These are phyloP conservation scores for Myripristis murdjan DNA, from an alignment of 2,797 vertebrate species.

Conservation along the genomic window DNA sequence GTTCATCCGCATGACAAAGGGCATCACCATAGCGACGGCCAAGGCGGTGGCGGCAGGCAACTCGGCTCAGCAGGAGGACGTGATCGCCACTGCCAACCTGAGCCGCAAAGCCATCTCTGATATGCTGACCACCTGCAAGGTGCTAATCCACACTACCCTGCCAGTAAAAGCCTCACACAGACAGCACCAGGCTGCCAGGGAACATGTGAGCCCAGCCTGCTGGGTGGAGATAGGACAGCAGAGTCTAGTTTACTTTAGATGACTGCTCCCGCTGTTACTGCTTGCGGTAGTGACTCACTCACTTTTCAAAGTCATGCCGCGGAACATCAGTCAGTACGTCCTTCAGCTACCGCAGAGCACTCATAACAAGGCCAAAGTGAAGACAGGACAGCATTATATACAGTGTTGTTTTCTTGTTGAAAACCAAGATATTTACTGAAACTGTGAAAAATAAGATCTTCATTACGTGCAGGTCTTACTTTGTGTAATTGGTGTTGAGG, in stretches of 20 bases:
- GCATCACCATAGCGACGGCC: slow-evolving; percentile 97
- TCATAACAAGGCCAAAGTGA: slow-evolving; percentile 29
- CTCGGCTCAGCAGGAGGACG: slow-evolving; percentile 96
- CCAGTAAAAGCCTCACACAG: slow-evolving; percentile 60
- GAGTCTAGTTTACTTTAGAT: slow-evolving; percentile 44
- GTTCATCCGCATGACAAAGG: slow-evolving; percentile 98
- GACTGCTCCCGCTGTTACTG: slow-evolving; percentile 31
- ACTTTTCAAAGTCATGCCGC: slow-evolving; percentile 58
- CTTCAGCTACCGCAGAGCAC: slow-evolving; percentile 34
- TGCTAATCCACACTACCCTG: slow-evolving; percentile 76
- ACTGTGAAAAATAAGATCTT: background rate
- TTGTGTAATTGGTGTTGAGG: background rate
- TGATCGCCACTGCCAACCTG: slow-evolving; percentile 97
- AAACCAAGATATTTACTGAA: slow-evolving; percentile 8
- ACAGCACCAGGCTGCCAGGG: slow-evolving; percentile 56
- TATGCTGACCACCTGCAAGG: slow-evolving; percentile 98
- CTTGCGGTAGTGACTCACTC: slow-evolving; percentile 46
- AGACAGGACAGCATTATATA: background rate
- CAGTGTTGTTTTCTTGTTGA: background rate
- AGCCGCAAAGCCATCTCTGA: slow-evolving; percentile 97
- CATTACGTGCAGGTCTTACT: background rate
- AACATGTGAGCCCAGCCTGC: slow-evolving; percentile 56
- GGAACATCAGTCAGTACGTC: slow-evolving; percentile 51
- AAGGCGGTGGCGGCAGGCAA: slow-evolving; percentile 98
- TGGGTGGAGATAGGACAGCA: slow-evolving; percentile 58